A percentile compares a stretch with the other conserved stretches of the same genome.
Conservation (phyloP, 2,797 vertebrate species). For the Sebastes taczanowskii region DNA sequence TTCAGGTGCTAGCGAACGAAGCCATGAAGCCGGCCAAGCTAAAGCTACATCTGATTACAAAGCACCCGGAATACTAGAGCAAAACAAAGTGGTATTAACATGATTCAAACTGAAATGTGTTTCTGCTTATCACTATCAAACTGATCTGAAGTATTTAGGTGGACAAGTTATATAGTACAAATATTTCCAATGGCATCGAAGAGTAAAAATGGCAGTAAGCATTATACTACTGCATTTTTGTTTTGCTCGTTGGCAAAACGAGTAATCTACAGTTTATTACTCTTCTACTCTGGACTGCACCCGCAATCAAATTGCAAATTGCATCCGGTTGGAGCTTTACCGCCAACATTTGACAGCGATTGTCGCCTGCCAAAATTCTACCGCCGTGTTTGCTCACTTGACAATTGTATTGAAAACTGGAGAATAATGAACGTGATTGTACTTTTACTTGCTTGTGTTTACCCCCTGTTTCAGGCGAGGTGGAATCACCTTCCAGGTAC, state of each 20-base stretch:
- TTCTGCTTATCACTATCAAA: too few relatives aligned
- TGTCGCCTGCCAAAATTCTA: not conserved
- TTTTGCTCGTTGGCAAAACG: too few relatives aligned
- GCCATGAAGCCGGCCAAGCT: not conserved
- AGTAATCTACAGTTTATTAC: too few relatives aligned
- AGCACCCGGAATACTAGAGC: fast-evolving
- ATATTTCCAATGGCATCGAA: too few relatives aligned
- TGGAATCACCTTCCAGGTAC: not conserved
- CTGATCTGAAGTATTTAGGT: too few relatives aligned
- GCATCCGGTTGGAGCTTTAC: not conserved
- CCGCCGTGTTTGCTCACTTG: not conserved
- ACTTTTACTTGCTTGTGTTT: not conserved
- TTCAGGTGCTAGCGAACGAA: not conserved
- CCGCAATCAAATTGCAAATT: not conserved
- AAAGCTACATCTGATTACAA: not conserved
- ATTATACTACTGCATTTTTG: too few relatives aligned
- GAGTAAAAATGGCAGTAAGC: too few relatives aligned
- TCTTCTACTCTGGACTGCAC: too few relatives aligned
- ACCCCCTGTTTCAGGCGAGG: not conserved
- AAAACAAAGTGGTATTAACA: too few relatives aligned
- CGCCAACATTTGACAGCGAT: not conserved
- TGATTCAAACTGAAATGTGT: too few relatives aligned
- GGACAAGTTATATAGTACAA: too few relatives aligned
- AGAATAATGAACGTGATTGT: not conserved
- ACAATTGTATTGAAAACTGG: not conserved